Evolutionary conservation across 1,140 invertebrate species (phyloP).

Genomic region (Listronotus oregonensis): DNA sequence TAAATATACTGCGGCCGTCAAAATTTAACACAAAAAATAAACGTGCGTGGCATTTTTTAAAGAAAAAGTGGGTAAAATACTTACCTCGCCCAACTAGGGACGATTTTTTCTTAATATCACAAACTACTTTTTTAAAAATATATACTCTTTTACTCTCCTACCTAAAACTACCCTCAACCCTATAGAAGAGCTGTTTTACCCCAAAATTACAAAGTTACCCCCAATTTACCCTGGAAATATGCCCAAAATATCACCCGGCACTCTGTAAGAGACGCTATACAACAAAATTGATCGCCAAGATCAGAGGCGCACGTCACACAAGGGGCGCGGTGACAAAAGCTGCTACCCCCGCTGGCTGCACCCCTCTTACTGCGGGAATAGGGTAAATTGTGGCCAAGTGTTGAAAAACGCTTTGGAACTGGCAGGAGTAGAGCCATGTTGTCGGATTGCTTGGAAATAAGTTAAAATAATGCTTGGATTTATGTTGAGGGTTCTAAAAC

Average conservation of each 20-base stretch:
- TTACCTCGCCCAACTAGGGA: slow-evolving; percentile 32
- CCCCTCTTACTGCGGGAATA: slow-evolving; percentile 19
- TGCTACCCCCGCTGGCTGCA: slow-evolving; percentile 24
- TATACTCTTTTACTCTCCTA: not conserved
- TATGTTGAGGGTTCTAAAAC: not conserved
- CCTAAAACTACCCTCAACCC: not conserved
- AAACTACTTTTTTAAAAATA: slow-evolving; percentile 7
- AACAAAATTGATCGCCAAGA: slow-evolving; percentile 25
- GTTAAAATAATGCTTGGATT: not conserved
- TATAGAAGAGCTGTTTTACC: not conserved
- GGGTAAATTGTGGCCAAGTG: slow-evolving; percentile 9
- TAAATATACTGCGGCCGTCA: too few relatives aligned
- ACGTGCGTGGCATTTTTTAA: too few relatives aligned
- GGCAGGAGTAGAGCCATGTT: not conserved
- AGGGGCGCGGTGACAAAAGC: slow-evolving; percentile 14
- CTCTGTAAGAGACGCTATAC: slow-evolving; percentile 23
- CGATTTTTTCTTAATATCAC: slow-evolving; percentile 17
- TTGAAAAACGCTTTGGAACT: slow-evolving; percentile 14
- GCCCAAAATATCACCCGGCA: slow-evolving; percentile 16
- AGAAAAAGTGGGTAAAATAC: not conserved
- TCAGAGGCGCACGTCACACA: slow-evolving; percentile 27
- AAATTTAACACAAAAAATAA: too few relatives aligned
- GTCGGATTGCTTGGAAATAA: not conserved
- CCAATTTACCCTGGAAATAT: slow-evolving; percentile 1
- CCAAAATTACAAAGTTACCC: slow-evolving; percentile 1